Percentiles rank a stretch among this genome's conserved stretches.
Conservation (phyloP, 2,888 invertebrate genomes). For the Ellobium chinense region DNA sequence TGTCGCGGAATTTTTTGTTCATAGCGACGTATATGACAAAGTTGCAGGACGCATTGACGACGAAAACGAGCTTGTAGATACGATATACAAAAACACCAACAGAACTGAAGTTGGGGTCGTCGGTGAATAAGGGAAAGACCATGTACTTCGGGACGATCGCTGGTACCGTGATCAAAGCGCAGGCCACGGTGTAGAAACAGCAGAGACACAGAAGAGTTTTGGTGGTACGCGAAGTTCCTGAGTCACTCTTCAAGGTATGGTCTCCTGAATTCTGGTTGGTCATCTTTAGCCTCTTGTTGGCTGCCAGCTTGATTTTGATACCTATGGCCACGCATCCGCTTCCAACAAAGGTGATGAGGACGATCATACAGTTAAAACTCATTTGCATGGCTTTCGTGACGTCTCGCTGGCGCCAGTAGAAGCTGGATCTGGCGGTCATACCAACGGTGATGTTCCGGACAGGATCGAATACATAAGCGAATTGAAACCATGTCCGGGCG, state of each 20-base stretch:
- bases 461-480: conserved; percentile 2
- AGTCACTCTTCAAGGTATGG: not conserved
- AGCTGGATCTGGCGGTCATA: not conserved
- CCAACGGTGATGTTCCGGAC: not conserved
- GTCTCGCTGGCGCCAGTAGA: conserved; percentile 6
- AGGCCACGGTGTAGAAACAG: conserved; percentile 26
- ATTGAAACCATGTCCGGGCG: conserved; percentile 17
- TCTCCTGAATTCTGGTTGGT: not conserved
- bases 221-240: not conserved
- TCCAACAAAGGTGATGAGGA: not conserved
- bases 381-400: not conserved
- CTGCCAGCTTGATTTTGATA: conserved; percentile 21
- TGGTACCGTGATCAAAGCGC: conserved; percentile 27
- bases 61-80: conserved; percentile 5
- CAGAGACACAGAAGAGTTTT: conserved; percentile 32
- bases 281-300: conserved; percentile 16
- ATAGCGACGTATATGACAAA: conserved; percentile 31
- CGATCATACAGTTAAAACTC: not conserved
- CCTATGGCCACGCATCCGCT: conserved; percentile 24
- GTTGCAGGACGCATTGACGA: conserved; percentile 26
- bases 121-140: conserved; percentile 29
- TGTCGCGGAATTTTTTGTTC: not conserved
- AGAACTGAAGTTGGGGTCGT: not conserved
- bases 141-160: conserved; percentile 14
- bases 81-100: conserved; percentile 15